phyloP scores from a whole-genome alignment of 2,888 invertebrate genomes.

The Sarcophaga carnaria region DNA sequence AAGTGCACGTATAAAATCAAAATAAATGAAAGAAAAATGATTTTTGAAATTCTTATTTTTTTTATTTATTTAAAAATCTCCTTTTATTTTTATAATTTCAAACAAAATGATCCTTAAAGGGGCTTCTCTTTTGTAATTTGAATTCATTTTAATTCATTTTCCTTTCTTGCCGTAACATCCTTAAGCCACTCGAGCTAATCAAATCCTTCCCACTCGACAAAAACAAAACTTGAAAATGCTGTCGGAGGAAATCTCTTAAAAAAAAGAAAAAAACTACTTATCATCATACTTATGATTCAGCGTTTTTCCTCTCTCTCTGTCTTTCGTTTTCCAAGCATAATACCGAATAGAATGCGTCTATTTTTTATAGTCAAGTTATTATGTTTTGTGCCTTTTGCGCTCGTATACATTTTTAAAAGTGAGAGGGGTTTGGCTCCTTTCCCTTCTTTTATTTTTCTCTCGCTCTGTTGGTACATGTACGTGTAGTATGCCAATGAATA shows the following conservation, averaged over 20 bases:
- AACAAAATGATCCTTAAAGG: neutral
- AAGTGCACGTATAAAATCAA: no score
- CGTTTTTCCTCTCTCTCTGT: neutral
- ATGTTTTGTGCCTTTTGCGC: conserved; percentile 19
- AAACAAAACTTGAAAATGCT: neutral
- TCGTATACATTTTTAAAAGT: neutral
- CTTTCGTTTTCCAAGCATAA: neutral
- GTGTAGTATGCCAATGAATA: neutral
- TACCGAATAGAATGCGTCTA: conserved; percentile 11
- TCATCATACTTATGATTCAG: neutral
- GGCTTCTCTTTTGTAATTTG: neutral
- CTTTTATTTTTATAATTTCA: neutral
- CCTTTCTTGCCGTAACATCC: neutral
- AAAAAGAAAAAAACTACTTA: neutral
- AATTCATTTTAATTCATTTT: neutral
- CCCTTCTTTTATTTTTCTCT: neutral
- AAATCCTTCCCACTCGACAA: neutral
- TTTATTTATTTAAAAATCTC: no score
- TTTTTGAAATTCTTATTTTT: no score
- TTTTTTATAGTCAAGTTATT: conserved; percentile 49
- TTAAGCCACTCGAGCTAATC: neutral
- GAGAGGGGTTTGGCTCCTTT: no score
- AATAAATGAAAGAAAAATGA: no score
- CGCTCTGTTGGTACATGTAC: neutral
- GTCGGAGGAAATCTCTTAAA: neutral